These are phyloP conservation scores for Agelas oroides DNA, from an alignment of 37 sponge, comb jelly and placozoan species.

Conservation along the genomic window DNA sequence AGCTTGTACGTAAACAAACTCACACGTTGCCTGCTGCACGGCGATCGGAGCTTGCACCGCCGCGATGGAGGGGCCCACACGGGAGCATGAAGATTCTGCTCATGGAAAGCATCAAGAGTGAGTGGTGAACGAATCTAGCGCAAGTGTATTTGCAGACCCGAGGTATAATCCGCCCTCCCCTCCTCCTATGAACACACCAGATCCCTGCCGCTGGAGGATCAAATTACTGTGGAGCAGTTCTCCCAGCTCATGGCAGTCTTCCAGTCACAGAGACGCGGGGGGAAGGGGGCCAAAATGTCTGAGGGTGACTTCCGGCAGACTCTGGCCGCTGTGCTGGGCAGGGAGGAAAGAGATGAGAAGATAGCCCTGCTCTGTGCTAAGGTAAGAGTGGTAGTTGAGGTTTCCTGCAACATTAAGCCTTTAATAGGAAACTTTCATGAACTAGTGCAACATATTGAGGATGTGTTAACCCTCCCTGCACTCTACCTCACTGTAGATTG, in stretches of 20 bases:
- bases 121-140: too few species aligned
- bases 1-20: background rate
- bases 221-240: conserved; percentile 43
- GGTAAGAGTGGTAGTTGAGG: too few species aligned
- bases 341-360: conserved; percentile 10
- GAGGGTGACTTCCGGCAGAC: conserved; percentile 9
- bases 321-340: conserved; percentile 21
- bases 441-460: too few species aligned
- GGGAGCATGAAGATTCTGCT: too few species aligned
- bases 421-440: too few species aligned
- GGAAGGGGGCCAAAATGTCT: background rate
- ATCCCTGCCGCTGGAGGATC: conserved; percentile 25
- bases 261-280: background rate
- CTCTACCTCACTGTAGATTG: conserved; percentile 62
- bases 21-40: too few species aligned
- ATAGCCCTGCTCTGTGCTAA: conserved; percentile 46
- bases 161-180: too few species aligned
- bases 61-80: too few species aligned
- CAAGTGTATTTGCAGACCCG: too few species aligned
- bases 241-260: conserved; percentile 32
- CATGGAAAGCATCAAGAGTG: too few species aligned
- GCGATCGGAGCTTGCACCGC: too few species aligned
- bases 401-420: too few species aligned
- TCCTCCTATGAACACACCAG: background rate
- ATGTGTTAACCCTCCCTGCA: background rate